Base-by-base conservation (phyloP, 2,888 invertebrate species). In the Nysson spinosus region DNA sequence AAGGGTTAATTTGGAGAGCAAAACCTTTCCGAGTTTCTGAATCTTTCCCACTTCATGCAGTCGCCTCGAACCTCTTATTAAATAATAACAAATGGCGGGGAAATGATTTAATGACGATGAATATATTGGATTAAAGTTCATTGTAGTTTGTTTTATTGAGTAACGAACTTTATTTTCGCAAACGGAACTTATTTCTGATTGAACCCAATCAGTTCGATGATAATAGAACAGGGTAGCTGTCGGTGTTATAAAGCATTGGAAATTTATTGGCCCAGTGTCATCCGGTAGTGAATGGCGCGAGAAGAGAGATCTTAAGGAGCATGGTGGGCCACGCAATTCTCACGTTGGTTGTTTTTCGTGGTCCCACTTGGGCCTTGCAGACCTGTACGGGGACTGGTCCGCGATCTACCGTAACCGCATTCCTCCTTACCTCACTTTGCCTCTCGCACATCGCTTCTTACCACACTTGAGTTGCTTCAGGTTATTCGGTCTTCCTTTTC, bases 321-420 rank as follows among this genome's bases (percentile, higher is more conserved):
- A 39, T 60, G 62, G n/a, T n/a, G 56, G 52, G 44, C 50, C 63
- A 55, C 60, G 56, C 46, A 57, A 42, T 70, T 61, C 64, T 62
- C 72, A 62, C 69, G 60, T 55, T 60, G 46, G 51, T 78, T 66
- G 49, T 73, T 72, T 75, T 77, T 76, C 67, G 69, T 70, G 72
- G 66, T 63, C 69, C 75, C 66, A 43, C 46, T 66, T 60, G 69
- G 69, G 56, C 63, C 64, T 66, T 61, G 72, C 78, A 55, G 77
- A 67, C 63, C 72, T 73, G 61, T 60, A 69, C 70, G 69, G 58
- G 75, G 77, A 77, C 78, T 75, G 74, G 80, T 76, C 80, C 78
- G 79, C 83, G 83, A 84, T 84, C 83, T 82, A 82, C 81, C 81
- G 82, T 82, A 82, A 83, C 84, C 82, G 75, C 84, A 83, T 82